Percentiles rank a stretch among this genome's conserved stretches.
Conservation (phyloP, 2,888 invertebrate genomes). For the Lymantria monacha region DNA sequence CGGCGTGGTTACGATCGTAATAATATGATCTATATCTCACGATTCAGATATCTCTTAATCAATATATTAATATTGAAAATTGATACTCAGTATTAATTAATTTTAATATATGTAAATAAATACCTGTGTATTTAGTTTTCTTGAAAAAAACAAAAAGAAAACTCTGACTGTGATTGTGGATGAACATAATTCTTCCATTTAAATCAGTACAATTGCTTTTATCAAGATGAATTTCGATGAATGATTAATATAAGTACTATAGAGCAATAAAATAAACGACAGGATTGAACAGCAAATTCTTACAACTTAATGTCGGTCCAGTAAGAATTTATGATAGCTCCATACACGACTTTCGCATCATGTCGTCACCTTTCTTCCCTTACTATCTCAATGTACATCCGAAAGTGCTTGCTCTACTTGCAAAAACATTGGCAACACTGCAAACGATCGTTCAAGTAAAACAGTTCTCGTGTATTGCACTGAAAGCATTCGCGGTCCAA, state of each 20-base stretch:
- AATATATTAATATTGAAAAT: slow-evolving; percentile 31
- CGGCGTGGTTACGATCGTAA: slow-evolving; percentile 24
- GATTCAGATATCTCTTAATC: slow-evolving; percentile 30
- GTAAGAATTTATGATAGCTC: slow-evolving; percentile 12
- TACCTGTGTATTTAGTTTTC: too few species aligned
- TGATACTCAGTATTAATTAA: slow-evolving; percentile 4
- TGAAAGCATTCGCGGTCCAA: slow-evolving; percentile 64
- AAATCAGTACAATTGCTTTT: too few species aligned
- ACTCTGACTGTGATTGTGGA: too few species aligned
- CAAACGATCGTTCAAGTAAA: slow-evolving; percentile 68
- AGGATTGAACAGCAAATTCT: slow-evolving; percentile 1
- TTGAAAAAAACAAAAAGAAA: too few species aligned
- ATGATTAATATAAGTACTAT: background rate
- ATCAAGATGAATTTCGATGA: too few species aligned
- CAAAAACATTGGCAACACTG: slow-evolving; percentile 52
- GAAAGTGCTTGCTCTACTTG: slow-evolving; percentile 40
- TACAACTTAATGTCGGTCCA: slow-evolving; percentile 8
- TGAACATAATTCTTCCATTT: too few species aligned
- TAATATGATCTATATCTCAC: slow-evolving; percentile 21
- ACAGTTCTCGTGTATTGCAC: slow-evolving; percentile 71
- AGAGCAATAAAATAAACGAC: slow-evolving; percentile 8
- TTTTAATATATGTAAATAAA: too few species aligned
- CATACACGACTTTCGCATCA: slow-evolving; percentile 21
- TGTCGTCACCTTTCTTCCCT: slow-evolving; percentile 20
- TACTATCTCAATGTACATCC: slow-evolving; percentile 38